Conservation (phyloP, 2,113 vertebrate genomes). For the Planiliza haematocheilus region DNA sequence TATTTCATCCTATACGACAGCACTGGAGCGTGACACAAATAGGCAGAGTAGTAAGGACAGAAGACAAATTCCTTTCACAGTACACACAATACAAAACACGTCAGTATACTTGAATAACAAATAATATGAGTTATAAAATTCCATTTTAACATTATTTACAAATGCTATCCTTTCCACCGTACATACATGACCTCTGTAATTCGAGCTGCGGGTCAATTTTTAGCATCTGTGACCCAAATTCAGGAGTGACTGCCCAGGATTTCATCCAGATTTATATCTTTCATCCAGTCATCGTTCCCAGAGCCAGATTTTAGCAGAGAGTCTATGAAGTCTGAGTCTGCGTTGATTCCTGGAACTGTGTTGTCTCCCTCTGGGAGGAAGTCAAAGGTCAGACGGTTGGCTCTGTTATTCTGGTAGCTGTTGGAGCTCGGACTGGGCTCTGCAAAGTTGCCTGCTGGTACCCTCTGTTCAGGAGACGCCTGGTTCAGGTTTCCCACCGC, state of each 20-base stretch:
- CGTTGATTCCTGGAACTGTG: conserved; percentile 92
- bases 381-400: conserved; percentile 89
- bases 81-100: conserved; percentile 87
- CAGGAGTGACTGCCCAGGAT: conserved; percentile 93
- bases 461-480: conserved; percentile 83
- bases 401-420: conserved; percentile 87
- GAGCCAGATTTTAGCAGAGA: conserved; percentile 96
- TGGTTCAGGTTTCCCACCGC: conserved; percentile 84
- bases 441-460: conserved; percentile 84
- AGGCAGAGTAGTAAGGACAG: conserved; percentile 82
- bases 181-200: conserved; percentile 24
- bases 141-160: conserved; percentile 67
- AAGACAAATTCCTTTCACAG: conserved; percentile 86
- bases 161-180: conserved; percentile 47
- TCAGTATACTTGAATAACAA: conserved; percentile 77
- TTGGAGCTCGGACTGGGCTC: conserved; percentile 81
- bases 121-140: conserved; percentile 75
- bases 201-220: conserved; percentile 31
- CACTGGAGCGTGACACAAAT: conserved; percentile 57
- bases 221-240: conserved; percentile 60
- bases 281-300: conserved; percentile 98
- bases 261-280: conserved; percentile 98
- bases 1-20: conserved; percentile 46
- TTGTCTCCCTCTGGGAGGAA: conserved; percentile 93
- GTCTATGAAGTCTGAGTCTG: conserved; percentile 97